Percentiles rank a stretch among this genome's conserved stretches.
These are phyloP conservation scores for Brachionus rotundiformis DNA, from an alignment of 1,140 invertebrate genomes.

Conservation along the genomic window DNA sequence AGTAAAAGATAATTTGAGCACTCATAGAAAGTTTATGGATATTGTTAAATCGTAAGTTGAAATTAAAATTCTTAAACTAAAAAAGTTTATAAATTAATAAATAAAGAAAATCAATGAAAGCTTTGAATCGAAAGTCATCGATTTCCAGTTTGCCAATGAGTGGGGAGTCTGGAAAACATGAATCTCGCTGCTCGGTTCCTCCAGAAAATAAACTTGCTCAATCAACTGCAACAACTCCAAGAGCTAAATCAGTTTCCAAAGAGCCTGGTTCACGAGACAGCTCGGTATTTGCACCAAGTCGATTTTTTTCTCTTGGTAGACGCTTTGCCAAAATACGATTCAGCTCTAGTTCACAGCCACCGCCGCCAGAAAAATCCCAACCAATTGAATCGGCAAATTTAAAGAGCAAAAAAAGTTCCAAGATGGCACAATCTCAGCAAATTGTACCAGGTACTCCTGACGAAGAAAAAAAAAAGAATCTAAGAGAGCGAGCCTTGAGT, in stretches of 20 bases:
- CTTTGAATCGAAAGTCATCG: constrained; percentile 39
- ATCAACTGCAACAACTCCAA: background rate
- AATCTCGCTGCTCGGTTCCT: background rate
- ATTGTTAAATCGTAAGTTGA: constrained; percentile 50
- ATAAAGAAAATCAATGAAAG: constrained; percentile 44
- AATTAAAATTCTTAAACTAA: background rate
- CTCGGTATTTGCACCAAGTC: constrained; percentile 27
- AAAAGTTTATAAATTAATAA: background rate
- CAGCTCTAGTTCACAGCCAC: constrained; percentile 46
- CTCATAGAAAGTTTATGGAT: constrained; percentile 50
- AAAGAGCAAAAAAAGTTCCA: background rate
- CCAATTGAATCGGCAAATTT: background rate
- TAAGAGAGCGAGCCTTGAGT: constrained; percentile 36
- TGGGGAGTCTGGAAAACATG: background rate
- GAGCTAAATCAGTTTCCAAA: constrained; percentile 49
- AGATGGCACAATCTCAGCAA: constrained; percentile 9
- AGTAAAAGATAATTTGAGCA: constrained; percentile 47
- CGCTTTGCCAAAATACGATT: constrained; percentile 39
- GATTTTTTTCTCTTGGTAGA: constrained; percentile 49
- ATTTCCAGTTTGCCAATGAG: background rate
- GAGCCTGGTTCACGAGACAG: constrained; percentile 23
- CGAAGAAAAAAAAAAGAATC: constrained; percentile 27
- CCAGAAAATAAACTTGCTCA: constrained; percentile 18
- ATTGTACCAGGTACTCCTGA: background rate
- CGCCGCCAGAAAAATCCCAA: constrained; percentile 26